A percentile compares a stretch with the other conserved stretches of the same genome.
These are phyloP conservation scores for Pogonognathellus flavescens DNA, from an alignment of 1,140 invertebrate genomes.

Conservation along the genomic window DNA sequence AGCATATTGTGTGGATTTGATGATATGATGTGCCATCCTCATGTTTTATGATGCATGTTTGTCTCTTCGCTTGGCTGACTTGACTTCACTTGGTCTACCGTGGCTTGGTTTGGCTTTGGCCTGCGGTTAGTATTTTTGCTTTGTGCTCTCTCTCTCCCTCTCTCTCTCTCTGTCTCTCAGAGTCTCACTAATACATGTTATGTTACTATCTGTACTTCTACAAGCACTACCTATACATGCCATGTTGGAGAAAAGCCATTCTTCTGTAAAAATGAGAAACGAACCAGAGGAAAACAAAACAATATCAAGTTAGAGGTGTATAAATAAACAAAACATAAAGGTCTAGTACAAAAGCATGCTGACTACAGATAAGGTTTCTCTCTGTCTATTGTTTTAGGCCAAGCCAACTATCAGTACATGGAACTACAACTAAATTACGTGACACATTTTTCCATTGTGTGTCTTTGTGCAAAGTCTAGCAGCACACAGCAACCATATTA, in stretches of 20 bases:
- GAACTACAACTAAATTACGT: constrained; percentile 37
- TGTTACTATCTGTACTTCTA: neutral
- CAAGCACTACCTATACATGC: neutral
- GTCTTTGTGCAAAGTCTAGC: no score
- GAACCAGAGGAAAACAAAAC: constrained; percentile 33
- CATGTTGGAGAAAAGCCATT: neutral
- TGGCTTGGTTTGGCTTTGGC: constrained; percentile 41
- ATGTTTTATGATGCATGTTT: constrained; percentile 49
- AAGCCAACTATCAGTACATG: constrained; percentile 17
- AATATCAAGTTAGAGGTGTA: constrained; percentile 48
- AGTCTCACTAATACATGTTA: neutral
- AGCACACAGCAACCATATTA: no score
- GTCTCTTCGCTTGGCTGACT: constrained; percentile 32
- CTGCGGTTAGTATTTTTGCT: constrained; percentile 40
- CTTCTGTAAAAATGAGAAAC: constrained; percentile 13
- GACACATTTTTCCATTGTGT: constrained; percentile 43
- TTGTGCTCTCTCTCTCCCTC: neutral
- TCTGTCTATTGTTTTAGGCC: constrained; percentile 29
- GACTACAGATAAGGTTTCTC: constrained; percentile 19
- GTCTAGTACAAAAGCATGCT: neutral
- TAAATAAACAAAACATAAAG: constrained; percentile 39
- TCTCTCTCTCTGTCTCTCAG: neutral
- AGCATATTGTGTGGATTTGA: constrained; percentile 50
- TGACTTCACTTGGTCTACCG: constrained; percentile 24
- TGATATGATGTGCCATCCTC: constrained; percentile 46